These are phyloP conservation scores for Stichodactyla mertensii DNA, from an alignment of 64 coral and sea anemone species.

Conservation along the genomic window DNA sequence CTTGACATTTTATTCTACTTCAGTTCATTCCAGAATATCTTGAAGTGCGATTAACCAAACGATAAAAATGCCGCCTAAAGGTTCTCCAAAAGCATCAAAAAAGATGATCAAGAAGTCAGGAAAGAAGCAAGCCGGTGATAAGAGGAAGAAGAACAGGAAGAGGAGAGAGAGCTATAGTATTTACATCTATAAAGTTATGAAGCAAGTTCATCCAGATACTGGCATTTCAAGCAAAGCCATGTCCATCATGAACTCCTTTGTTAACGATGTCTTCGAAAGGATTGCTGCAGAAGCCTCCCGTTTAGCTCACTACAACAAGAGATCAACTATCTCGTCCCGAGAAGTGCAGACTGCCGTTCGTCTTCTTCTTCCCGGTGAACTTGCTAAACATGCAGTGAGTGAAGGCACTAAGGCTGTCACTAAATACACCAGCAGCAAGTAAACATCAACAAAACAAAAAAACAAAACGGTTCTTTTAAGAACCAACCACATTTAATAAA, in stretches of 20 bases:
- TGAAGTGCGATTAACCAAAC: not conserved
- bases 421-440: constrained; percentile 32
- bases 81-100: constrained; percentile 1
- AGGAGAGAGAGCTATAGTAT: constrained; percentile 23
- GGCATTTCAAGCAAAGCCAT: constrained; percentile 30
- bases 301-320: constrained; percentile 35
- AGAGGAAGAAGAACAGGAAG: constrained; percentile 10
- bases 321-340: constrained; percentile 14
- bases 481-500: constrained; percentile 15
- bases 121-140: constrained; percentile 17
- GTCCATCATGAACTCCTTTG: constrained; percentile 28
- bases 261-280: constrained; percentile 29
- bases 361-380: constrained; percentile 27
- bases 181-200: constrained; percentile 33
- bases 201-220: constrained; percentile 29
- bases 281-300: constrained; percentile 24
- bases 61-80: constrained; percentile 18
- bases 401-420: constrained; percentile 28
- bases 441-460: not conserved
- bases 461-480: constrained; percentile 25
- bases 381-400: constrained; percentile 24
- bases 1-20: not conserved
- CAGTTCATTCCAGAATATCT: not conserved
- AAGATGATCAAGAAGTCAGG: constrained; percentile 12
- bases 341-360: constrained; percentile 31